phyloP scores from a whole-genome alignment of 1,140 invertebrate species.

The Brachionus manjavacas region DNA sequence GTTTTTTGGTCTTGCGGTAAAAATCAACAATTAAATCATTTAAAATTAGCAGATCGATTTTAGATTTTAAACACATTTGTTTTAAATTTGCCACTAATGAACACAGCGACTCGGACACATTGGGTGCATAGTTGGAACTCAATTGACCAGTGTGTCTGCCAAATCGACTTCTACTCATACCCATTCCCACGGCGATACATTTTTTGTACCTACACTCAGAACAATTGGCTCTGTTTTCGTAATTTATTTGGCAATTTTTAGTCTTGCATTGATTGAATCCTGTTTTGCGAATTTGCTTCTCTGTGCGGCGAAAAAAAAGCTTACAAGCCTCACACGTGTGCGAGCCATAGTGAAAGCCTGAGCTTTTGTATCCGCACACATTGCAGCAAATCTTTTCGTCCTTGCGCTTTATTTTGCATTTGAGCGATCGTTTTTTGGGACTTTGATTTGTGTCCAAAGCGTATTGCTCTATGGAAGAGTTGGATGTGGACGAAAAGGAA shows the following conservation, averaged over 20 bases:
- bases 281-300: conserved; percentile 40
- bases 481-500: neutral
- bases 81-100: neutral
- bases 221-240: conserved; percentile 38
- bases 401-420: conserved; percentile 27
- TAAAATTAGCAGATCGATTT: neutral
- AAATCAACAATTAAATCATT: conserved; percentile 12
- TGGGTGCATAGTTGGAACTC: neutral
- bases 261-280: conserved; percentile 32
- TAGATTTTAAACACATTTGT: neutral
- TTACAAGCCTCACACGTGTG: conserved; percentile 37
- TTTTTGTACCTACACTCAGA: conserved; percentile 35
- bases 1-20: neutral
- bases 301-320: conserved; percentile 24
- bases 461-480: neutral
- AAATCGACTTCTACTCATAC: conserved; percentile 7
- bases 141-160: conserved; percentile 3
- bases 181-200: conserved; percentile 38
- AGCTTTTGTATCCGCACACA: conserved; percentile 33
- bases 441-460: neutral
- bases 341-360: conserved; percentile 34
- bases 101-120: neutral
- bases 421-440: neutral
- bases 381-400: conserved; percentile 41
- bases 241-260: conserved; percentile 39